Conservation (phyloP, 2,888 invertebrate genomes). For the Noctua janthe region DNA sequence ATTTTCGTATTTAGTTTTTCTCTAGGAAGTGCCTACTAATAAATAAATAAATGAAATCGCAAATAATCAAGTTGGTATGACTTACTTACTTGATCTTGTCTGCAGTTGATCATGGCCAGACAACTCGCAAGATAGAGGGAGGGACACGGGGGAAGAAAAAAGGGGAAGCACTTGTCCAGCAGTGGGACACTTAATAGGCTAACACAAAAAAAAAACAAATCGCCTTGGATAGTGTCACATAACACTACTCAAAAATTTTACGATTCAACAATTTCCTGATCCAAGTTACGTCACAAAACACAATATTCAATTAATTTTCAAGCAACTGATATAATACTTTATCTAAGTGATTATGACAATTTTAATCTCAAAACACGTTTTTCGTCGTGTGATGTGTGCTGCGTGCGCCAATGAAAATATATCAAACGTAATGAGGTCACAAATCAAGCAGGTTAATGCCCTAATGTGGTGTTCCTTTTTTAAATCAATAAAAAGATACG, state of each 20-base stretch:
- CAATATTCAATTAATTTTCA: constrained; percentile 18
- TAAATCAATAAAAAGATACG: constrained; percentile 34
- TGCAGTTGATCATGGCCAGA: too few relatives aligned
- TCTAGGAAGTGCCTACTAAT: too few relatives aligned
- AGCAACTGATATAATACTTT: constrained; percentile 18
- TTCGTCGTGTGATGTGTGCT: constrained; percentile 32
- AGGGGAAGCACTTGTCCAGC: too few relatives aligned
- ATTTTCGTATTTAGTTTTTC: neutral
- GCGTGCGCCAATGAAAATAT: constrained; percentile 51
- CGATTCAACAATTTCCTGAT: neutral
- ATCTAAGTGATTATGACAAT: constrained; percentile 49
- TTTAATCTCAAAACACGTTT: constrained; percentile 26
- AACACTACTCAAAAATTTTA: neutral
- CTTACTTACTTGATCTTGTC: too few relatives aligned
- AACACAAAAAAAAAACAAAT: neutral
- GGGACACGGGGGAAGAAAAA: too few relatives aligned
- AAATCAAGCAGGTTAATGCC: constrained; percentile 52
- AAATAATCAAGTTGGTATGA: too few relatives aligned
- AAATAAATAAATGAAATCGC: too few relatives aligned
- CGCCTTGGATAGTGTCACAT: neutral
- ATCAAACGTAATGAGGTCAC: constrained; percentile 54
- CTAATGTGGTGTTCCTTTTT: constrained; percentile 39
- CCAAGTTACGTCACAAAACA: constrained; percentile 22
- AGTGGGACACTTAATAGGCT: too few relatives aligned
- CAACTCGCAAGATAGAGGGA: too few relatives aligned